phyloP scores from a whole-genome alignment of 1,140 invertebrate species.

The Orchesella cincta region DNA sequence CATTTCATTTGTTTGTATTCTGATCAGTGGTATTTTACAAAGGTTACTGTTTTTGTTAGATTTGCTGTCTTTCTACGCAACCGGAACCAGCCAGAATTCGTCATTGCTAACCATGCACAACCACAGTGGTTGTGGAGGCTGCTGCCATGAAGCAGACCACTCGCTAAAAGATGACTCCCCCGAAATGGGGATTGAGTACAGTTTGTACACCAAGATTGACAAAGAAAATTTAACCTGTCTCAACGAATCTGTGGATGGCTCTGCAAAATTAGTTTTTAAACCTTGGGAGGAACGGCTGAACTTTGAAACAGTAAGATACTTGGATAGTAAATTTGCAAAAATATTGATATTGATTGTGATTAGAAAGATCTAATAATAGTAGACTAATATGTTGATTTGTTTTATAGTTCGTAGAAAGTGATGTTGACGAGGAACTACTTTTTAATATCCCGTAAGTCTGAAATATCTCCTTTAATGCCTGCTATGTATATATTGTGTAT shows the following conservation, averaged over 20 bases:
- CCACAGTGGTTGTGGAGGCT: conserved; percentile 52
- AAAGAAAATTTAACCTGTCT: conserved; percentile 84
- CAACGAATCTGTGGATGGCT: conserved; percentile 82
- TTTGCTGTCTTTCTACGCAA: no score
- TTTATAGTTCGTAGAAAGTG: conserved; percentile 87
- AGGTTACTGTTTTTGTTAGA: no score
- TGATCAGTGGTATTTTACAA: no score
- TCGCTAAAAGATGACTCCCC: conserved; percentile 64
- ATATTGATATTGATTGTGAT: neutral
- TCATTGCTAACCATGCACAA: neutral
- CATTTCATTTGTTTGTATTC: no score
- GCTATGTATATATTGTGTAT: neutral
- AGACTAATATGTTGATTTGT: conserved; percentile 29
- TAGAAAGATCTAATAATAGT: neutral
- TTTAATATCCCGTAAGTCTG: conserved; percentile 85
- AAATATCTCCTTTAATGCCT: neutral
- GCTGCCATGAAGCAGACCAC: conserved; percentile 53
- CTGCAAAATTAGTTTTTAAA: conserved; percentile 86
- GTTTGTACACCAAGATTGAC: conserved; percentile 86
- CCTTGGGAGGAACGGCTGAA: conserved; percentile 84
- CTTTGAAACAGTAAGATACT: conserved; percentile 66
- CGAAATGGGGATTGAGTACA: conserved; percentile 82
- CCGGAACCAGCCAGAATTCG: no score
- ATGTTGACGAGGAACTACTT: conserved; percentile 88
- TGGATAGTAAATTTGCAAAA: neutral